Evolutionary conservation across 2,113 vertebrate genomes (phyloP), one percentile per base, ranked within the genome.

Genomic region (Elaphurus davidianus): DNA sequence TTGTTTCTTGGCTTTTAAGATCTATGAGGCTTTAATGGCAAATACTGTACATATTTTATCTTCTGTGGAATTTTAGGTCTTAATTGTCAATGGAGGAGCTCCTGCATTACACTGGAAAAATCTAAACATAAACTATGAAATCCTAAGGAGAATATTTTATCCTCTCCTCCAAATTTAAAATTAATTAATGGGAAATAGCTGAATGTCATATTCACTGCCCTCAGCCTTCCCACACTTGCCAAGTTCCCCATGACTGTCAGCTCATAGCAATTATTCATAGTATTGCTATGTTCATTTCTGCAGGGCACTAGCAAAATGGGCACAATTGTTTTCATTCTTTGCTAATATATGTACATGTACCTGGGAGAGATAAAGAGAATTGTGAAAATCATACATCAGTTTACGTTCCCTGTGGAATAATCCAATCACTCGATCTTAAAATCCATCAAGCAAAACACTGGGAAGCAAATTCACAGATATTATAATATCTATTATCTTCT

Each of bases 381-480:
- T n/a, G 2, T 82, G 54, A 84, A 90, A 92, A 93, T 90, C 30
- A 11, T 19, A n/a, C 13, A 6, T 47, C n/a, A 86, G 7, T 4
- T 84, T 55, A 76, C 28, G 8, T 4, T 62, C 7, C 52, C 2
- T 71, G 16, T 83, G 16, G 54, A n/a, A 28, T 92, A 90, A 52
- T 45, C 25, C 7, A 87, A 78, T 81, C 36, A 81, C 67, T 27
- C 84, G 50, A 33, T 83, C 87, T 60, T 92, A 62, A 86, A 93
- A 95, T 71, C 21, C 15, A 78, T 25, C 7, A 84, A 93, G 59
- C 36, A 60, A 95, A 94, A 81, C 7, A 55, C 15, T 94, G 40
- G 5, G 23, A 93, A 91, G 78, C 9, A 89, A 97, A 97, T 88
- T 91, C 76, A 89, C 28, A 64, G 78, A 60, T 88, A 96, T 62